Conservation (phyloP, 2,113 vertebrate genomes). For the Patagioenas fasciata region DNA sequence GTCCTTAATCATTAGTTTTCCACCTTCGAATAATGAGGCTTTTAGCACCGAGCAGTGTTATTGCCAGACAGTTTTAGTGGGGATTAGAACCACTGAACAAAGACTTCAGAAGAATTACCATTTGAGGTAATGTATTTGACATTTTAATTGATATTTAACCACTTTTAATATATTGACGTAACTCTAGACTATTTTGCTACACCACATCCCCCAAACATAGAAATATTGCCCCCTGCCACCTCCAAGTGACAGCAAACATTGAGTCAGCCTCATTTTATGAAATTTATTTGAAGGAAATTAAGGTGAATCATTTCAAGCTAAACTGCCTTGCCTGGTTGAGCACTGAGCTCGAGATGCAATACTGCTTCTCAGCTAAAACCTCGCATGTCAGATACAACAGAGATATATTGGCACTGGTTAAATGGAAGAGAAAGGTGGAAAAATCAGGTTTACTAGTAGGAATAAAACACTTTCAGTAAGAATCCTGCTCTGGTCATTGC, state of each 20-base stretch:
- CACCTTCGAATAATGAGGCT: not conserved
- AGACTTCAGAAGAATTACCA: constrained; percentile 50
- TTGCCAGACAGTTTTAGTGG: constrained; percentile 26
- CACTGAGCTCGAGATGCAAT: not conserved
- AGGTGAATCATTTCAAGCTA: not conserved
- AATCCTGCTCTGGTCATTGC: not conserved
- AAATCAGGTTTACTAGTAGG: not conserved
- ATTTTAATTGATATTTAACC: constrained; percentile 60
- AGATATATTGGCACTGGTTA: not conserved
- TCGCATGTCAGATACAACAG: not conserved
- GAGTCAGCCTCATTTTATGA: not conserved
- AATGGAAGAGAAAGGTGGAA: not conserved
- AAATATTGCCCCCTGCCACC: not conserved
- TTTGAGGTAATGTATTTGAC: constrained; percentile 25
- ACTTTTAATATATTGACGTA: constrained; percentile 32
- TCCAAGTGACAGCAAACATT: not conserved
- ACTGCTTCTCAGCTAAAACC: not conserved
- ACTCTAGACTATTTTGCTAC: constrained; percentile 1
- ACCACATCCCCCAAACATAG: not conserved
- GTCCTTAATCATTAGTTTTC: not conserved
- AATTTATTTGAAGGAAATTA: constrained; percentile 2
- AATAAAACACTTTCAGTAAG: not conserved
- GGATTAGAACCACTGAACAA: constrained; percentile 53
- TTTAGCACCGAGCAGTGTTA: not conserved
- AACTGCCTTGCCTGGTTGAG: not conserved